Percentiles rank a stretch among this genome's conserved stretches.
Conservation (phyloP, 2,797 vertebrate species). For the Acanthurus tractus region DNA sequence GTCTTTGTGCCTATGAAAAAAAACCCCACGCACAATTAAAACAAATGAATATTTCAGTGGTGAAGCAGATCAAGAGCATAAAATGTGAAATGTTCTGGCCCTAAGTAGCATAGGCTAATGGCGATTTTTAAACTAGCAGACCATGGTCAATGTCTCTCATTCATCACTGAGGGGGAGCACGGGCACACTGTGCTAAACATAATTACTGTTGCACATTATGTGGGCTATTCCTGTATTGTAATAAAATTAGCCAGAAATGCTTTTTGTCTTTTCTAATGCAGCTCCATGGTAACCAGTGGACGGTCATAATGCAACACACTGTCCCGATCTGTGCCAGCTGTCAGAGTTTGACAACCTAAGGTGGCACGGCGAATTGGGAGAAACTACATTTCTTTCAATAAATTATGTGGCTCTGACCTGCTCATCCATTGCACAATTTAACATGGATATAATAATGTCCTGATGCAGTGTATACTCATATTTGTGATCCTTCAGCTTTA, state of each 20-base stretch:
- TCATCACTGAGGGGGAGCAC: conserved; percentile 90
- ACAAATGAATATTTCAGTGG: conserved; percentile 93
- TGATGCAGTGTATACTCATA: conserved; percentile 62
- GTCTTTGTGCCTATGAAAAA: conserved; percentile 87
- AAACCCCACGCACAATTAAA: conserved; percentile 91
- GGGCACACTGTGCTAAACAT: conserved; percentile 92
- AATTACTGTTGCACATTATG: conserved; percentile 97
- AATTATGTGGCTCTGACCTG: conserved; percentile 78
- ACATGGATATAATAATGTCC: conserved; percentile 74
- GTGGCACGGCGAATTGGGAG: conserved; percentile 81
- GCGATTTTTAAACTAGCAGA: conserved; percentile 98
- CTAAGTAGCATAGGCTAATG: conserved; percentile 98
- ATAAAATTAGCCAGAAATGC: conserved; percentile 90
- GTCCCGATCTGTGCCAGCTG: conserved; percentile 78
- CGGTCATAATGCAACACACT: conserved; percentile 75
- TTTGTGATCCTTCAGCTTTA: conserved; percentile 54
- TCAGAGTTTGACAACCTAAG: conserved; percentile 84
- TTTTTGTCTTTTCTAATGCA: conserved; percentile 84
- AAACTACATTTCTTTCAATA: conserved; percentile 80
- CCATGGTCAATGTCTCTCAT: conserved; percentile 94
- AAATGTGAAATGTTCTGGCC: conserved; percentile 99
- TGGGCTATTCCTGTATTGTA: conserved; percentile 88
- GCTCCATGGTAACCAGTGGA: conserved; percentile 77
- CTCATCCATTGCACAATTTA: conserved; percentile 75
- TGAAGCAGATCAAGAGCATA: conserved; percentile 96